Conservation (phyloP, 2,888 invertebrate genomes). For the Leistus spinibarbis region DNA sequence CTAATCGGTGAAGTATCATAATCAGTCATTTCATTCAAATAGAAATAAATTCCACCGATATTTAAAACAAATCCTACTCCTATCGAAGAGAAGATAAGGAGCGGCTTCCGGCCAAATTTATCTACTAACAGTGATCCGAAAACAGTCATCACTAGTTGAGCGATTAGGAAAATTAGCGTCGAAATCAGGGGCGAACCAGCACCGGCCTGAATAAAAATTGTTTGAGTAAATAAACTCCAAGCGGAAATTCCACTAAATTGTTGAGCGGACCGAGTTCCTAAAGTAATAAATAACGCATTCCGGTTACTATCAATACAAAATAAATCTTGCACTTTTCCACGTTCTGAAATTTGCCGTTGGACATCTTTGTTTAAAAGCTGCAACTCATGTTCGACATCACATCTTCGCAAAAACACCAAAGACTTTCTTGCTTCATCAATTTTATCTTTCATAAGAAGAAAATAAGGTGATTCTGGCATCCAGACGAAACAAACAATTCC, state of each 20-base stretch:
- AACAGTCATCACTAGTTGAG: constrained; percentile 53
- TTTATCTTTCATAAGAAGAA: constrained; percentile 40
- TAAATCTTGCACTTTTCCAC: constrained; percentile 61
- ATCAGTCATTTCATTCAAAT: constrained; percentile 45
- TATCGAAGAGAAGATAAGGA: constrained; percentile 59
- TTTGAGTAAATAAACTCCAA: constrained; percentile 48
- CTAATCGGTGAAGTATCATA: constrained; percentile 42
- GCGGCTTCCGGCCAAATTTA: constrained; percentile 54
- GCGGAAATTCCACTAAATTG: constrained; percentile 49
- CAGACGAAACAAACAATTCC: constrained; percentile 39
- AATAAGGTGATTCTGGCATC: constrained; percentile 43
- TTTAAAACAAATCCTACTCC: constrained; percentile 47
- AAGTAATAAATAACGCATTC: constrained; percentile 66
- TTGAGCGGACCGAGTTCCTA: constrained; percentile 57
- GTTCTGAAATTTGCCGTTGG: constrained; percentile 49
- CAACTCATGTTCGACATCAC: constrained; percentile 48
- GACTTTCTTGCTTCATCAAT: constrained; percentile 44
- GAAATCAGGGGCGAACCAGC: constrained; percentile 49
- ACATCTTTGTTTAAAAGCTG: constrained; percentile 46
- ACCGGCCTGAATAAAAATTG: constrained; percentile 52
- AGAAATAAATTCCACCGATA: constrained; percentile 48
- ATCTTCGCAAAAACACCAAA: constrained; percentile 46
- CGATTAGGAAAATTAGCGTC: constrained; percentile 56
- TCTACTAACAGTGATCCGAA: constrained; percentile 50
- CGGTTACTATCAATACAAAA: constrained; percentile 63